Evolutionary conservation across 1,140 invertebrate species (phyloP), one percentile per base, ranked within the genome.

Genomic region (Saccostrea cuccullata): DNA sequence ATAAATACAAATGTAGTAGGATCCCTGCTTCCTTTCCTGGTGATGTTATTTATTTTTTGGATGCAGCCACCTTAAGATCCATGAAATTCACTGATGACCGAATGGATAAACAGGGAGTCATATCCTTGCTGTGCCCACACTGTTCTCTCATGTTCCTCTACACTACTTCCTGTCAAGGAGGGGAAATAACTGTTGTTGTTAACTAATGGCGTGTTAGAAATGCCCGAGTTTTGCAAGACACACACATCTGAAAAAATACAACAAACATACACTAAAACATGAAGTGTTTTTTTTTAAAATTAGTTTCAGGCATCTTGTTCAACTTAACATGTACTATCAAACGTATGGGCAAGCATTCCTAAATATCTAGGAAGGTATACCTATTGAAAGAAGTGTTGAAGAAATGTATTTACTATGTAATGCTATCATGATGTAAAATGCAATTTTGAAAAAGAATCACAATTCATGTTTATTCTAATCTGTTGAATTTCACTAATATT

Each of bases 181-280:
- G 70, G 70, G 30, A 77, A 77, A 36, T 77, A 77, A 77, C 26
- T 17, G 70, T 77, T 77, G 30, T 77, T 77, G 70, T 77, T 77
- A 17, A 77, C 26, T 30, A 77, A 40, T 26, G 70, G 23, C 11
- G 70, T 26, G 26, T 77, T 15, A 26, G 15, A 30, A 26, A 77
- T 30, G 15, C 11, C 70, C 3, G 70, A 77, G 26, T 77, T 26
- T 12, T 26, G 23, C 3, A 30, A 77, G 9, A 26, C 8, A 17
- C 11, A 15, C 2, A 13, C 13, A 36, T 30, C 70, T 77, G 70
- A 17, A 77, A 20, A 77, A 77, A 77, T 26, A 30, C 13, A 13
- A 30, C 20, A 30, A 36, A 1, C 30, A 2, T 36, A 30, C 26
- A 73, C 26, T 12, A 73, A 73, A 73, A 9, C 12, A 13, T 23